These are phyloP conservation scores for Trichonephila clavipes DNA, from an alignment of 1,140 invertebrate species.

Conservation along the genomic window DNA sequence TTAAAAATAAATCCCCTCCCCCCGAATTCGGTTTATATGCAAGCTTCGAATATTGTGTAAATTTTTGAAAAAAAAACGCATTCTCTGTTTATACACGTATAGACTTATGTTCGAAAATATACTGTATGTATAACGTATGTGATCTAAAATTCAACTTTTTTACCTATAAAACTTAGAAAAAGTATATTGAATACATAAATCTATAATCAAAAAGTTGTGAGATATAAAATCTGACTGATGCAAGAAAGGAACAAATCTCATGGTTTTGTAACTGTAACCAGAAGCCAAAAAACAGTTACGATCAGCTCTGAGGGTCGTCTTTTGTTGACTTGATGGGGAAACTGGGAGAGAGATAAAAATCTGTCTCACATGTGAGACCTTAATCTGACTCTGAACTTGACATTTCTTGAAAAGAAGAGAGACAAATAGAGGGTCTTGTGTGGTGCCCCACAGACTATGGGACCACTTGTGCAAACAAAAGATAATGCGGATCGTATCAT, in stretches of 20 bases:
- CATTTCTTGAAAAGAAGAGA: neutral
- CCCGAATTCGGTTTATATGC: too few species aligned
- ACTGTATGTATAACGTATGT: too few species aligned
- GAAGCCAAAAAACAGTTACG: neutral
- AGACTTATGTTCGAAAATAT: too few species aligned
- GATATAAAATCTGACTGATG: too few species aligned
- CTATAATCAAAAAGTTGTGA: too few species aligned
- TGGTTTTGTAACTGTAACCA: neutral
- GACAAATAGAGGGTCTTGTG: neutral
- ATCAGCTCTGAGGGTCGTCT: neutral
- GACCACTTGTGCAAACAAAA: slow-evolving; percentile 26
- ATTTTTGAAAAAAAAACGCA: too few species aligned
- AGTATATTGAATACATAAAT: too few species aligned
- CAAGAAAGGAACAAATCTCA: neutral
- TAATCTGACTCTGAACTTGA: slow-evolving; percentile 20
- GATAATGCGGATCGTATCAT: neutral
- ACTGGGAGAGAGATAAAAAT: neutral
- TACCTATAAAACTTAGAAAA: too few species aligned
- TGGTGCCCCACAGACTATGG: neutral
- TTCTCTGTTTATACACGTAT: too few species aligned
- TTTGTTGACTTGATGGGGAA: neutral
- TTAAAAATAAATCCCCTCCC: too few species aligned
- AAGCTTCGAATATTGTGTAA: too few species aligned
- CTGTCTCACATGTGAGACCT: neutral
- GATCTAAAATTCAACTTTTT: too few species aligned